These are phyloP conservation scores for Aramus guarauna DNA, from an alignment of 2,113 vertebrate species.

Conservation along the genomic window DNA sequence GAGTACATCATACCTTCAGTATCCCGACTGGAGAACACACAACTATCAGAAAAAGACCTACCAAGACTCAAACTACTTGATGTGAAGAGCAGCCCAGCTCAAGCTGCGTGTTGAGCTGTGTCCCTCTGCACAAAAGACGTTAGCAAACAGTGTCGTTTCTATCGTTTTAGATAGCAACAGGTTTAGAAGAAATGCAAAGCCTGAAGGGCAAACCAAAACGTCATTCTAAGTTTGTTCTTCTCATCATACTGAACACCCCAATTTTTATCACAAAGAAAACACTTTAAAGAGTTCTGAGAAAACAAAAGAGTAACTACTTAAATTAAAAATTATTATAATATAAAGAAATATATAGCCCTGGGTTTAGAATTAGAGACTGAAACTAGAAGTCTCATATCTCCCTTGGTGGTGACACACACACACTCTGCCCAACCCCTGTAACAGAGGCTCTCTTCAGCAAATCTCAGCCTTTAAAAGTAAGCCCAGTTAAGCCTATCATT, in stretches of 20 bases:
- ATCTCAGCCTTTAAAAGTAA: background rate
- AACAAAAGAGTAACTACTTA: background rate
- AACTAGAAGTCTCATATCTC: background rate
- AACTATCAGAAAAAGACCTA: background rate
- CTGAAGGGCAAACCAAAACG: background rate
- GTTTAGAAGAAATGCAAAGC: background rate
- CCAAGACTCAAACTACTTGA: background rate
- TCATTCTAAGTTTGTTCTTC: background rate
- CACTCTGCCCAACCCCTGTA: background rate
- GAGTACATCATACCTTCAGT: background rate
- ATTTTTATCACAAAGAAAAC: background rate
- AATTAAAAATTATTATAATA: background rate
- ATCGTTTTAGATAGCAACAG: background rate
- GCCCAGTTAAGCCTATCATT: background rate
- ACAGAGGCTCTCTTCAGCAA: background rate
- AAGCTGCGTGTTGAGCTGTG: rapidly evolving
- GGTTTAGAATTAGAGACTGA: background rate
- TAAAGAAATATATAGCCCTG: background rate
- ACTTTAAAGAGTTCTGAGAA: background rate
- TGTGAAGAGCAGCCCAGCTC: background rate
- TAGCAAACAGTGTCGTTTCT: rapidly evolving
- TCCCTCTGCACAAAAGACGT: rapidly evolving
- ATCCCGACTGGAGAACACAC: background rate
- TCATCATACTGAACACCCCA: background rate
- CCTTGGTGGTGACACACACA: background rate